Evolutionary conservation across 2,797 vertebrate genomes (phyloP).

Genomic region (Onychomys torridus): DNA sequence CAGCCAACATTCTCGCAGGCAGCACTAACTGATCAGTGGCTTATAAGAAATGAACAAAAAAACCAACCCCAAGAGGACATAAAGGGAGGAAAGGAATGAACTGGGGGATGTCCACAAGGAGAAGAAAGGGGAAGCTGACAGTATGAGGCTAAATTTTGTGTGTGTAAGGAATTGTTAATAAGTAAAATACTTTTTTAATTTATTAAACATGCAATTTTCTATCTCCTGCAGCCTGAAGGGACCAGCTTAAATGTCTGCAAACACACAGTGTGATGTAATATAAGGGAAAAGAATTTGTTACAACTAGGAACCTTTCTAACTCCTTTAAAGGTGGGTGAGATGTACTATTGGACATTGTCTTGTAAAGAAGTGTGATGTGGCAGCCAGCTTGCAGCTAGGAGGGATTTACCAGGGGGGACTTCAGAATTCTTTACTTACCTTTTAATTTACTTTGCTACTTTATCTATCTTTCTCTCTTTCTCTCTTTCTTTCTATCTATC

Average conservation of each 20-base stretch:
- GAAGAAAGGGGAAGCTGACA: not conserved
- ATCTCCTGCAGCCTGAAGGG: not conserved
- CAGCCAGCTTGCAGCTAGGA: not conserved
- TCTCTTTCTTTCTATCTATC: too few relatives aligned
- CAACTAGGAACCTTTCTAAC: not conserved
- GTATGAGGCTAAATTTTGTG: not conserved
- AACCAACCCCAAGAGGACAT: not conserved
- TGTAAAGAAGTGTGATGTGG: not conserved
- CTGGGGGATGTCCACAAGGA: not conserved
- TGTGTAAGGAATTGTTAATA: not conserved
- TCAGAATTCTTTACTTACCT: not conserved
- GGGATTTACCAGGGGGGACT: not conserved
- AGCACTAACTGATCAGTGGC: not conserved
- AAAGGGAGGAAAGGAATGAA: not conserved
- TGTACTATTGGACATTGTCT: not conserved
- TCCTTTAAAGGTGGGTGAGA: not conserved
- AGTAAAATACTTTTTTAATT: not conserved
- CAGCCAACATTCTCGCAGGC: not conserved
- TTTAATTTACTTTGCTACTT: not conserved
- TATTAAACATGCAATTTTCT: not conserved
- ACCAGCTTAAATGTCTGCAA: not conserved
- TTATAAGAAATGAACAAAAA: not conserved
- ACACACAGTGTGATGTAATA: not conserved
- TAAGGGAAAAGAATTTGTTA: not conserved
- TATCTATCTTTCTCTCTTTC: too few relatives aligned